Conservation (phyloP, 1,140 invertebrate genomes). For the Monochamus saltuarius region DNA sequence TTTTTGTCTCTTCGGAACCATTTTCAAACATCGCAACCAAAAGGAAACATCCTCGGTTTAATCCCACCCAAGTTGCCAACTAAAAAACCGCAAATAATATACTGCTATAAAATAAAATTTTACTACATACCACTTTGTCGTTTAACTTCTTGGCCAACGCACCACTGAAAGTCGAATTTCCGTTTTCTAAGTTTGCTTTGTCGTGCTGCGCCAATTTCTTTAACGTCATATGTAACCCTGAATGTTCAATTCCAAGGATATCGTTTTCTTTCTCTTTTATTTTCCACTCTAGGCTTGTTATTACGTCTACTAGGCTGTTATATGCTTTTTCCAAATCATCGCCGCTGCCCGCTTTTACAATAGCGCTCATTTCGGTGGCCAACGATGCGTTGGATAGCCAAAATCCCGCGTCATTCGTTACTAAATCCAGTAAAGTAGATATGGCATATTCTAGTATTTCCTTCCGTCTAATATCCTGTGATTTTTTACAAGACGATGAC, state of each 20-base stretch:
- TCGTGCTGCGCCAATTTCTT: conserved; percentile 78
- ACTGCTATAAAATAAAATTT: conserved; percentile 27
- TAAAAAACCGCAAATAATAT: conserved; percentile 33
- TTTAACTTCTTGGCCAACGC: conserved; percentile 52
- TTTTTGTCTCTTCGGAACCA: conserved; percentile 36
- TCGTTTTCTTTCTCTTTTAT: conserved; percentile 53
- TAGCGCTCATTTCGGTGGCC: conserved; percentile 68
- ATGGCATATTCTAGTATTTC: conserved; percentile 74
- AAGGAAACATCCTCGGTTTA: conserved; percentile 65
- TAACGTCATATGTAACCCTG: conserved; percentile 75
- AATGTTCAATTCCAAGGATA: conserved; percentile 70
- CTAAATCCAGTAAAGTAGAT: conserved; percentile 61
- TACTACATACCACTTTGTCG: conserved; percentile 60
- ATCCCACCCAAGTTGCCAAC: conserved; percentile 57
- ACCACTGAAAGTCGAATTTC: conserved; percentile 53
- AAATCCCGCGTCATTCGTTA: conserved; percentile 61
- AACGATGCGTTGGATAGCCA: conserved; percentile 72
- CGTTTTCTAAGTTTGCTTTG: conserved; percentile 49
- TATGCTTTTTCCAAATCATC: conserved; percentile 46
- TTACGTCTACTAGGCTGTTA: conserved; percentile 52
- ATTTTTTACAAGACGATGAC: conserved; percentile 79
- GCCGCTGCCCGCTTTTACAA: conserved; percentile 63
- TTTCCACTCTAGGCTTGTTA: conserved; percentile 53
- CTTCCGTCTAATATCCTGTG: conserved; percentile 64
- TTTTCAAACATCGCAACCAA: conserved; percentile 58